Conservation (phyloP, 2,797 vertebrate genomes). For the Morelia viridis region DNA sequence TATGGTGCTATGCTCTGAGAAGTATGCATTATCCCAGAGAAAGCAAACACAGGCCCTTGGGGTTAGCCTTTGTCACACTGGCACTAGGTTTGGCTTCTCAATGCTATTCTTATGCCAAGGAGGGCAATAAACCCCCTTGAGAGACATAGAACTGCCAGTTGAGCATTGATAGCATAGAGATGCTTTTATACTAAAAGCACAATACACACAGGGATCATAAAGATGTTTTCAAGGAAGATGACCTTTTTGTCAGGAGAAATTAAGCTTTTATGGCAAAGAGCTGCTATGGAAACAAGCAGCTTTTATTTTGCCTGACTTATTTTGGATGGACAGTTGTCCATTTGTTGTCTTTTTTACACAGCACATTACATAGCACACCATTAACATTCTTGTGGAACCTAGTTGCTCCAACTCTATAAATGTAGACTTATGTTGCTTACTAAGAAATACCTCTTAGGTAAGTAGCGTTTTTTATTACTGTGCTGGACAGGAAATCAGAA, state of each 20-base stretch:
- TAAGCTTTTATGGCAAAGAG: conserved; percentile 67
- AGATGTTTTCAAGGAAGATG: conserved; percentile 69
- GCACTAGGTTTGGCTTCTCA: conserved; percentile 61
- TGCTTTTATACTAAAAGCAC: conserved; percentile 74
- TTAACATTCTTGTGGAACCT: background rate
- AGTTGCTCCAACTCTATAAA: background rate
- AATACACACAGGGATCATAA: conserved; percentile 73
- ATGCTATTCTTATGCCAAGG: conserved; percentile 70
- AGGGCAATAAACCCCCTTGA: conserved; percentile 71
- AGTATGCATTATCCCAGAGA: conserved; percentile 62
- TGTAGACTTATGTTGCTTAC: background rate
- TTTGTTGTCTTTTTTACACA: conserved; percentile 15
- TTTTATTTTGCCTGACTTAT: conserved; percentile 13
- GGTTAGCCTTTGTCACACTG: conserved; percentile 60
- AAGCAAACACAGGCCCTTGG: conserved; percentile 53
- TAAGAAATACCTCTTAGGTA: background rate
- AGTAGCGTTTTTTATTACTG: background rate
- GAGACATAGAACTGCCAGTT: conserved; percentile 63
- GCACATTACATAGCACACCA: background rate
- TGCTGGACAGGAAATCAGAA: background rate
- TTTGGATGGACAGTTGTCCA: conserved; percentile 36
- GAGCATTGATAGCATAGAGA: conserved; percentile 53
- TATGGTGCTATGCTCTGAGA: conserved; percentile 43
- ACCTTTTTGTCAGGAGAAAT: conserved; percentile 67
- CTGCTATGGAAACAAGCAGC: conserved; percentile 69